Evolutionary conservation across 2,113 vertebrate species (phyloP).

Genomic region (Spea multiplicata): DNA sequence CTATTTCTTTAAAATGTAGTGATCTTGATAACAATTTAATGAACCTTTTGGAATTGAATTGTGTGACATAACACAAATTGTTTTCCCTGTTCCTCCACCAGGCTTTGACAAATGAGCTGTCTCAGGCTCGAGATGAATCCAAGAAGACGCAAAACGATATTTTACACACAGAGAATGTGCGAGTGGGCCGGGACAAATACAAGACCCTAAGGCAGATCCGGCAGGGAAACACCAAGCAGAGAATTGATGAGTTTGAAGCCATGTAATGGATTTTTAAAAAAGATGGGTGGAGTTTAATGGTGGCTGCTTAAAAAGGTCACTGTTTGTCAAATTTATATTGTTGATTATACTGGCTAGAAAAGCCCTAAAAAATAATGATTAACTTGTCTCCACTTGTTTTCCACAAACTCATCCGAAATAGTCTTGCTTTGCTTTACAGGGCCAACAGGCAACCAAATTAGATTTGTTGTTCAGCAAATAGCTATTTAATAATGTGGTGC

Average conservation of each 20-base stretch:
- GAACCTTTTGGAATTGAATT: too few relatives aligned
- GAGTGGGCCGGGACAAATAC: constrained; percentile 91
- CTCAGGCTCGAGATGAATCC: constrained; percentile 82
- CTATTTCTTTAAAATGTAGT: too few relatives aligned
- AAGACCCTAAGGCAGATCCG: constrained; percentile 94
- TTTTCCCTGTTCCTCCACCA: constrained; percentile 49
- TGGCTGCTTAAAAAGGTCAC: constrained; percentile 62
- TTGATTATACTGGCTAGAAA: constrained; percentile 14
- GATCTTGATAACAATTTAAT: too few relatives aligned
- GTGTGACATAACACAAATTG: too few relatives aligned
- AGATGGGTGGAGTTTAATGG: constrained; percentile 56
- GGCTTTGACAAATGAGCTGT: constrained; percentile 86
- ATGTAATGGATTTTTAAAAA: constrained; percentile 67
- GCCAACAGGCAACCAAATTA: constrained; percentile 4
- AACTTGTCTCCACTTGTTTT: constrained; percentile 9
- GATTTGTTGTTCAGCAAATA: constrained; percentile 21
- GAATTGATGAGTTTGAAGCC: constrained; percentile 95
- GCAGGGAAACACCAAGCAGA: constrained; percentile 96
- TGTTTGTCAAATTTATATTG: constrained; percentile 42
- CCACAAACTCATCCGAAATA: too few relatives aligned
- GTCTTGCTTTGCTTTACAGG: constrained; percentile 11
- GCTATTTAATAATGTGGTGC: constrained; percentile 61
- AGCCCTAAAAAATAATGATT: not conserved
- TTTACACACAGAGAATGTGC: constrained; percentile 85
- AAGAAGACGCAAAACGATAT: constrained; percentile 90